phyloP scores from a whole-genome alignment of 2,888 invertebrate species.

The Parascotia fuliginaria region DNA sequence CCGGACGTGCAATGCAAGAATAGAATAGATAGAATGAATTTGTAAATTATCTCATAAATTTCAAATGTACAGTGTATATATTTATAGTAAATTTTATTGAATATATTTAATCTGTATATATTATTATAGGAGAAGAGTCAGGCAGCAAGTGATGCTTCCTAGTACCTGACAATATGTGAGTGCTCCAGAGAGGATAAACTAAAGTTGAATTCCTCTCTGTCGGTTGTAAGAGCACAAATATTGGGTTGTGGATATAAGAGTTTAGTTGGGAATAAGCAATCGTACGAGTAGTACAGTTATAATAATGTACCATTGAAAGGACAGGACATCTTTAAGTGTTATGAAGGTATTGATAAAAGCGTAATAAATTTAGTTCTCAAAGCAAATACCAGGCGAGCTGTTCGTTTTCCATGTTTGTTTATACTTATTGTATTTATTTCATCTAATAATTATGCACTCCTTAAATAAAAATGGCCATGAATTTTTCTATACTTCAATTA shows the following conservation, averaged over 20 bases:
- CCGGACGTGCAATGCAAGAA: slow-evolving; percentile 84
- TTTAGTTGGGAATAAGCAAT: slow-evolving; percentile 73
- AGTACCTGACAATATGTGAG: slow-evolving; percentile 78
- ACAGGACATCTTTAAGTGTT: no score
- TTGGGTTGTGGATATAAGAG: slow-evolving; percentile 53
- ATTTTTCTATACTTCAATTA: no score
- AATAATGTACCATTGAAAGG: no score
- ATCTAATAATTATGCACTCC: no score
- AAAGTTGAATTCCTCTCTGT: slow-evolving; percentile 55
- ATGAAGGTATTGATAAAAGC: no score
- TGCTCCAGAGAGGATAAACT: slow-evolving; percentile 72
- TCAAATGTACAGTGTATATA: slow-evolving; percentile 38
- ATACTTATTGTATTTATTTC: no score
- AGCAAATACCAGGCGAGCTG: no score
- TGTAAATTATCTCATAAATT: no score
- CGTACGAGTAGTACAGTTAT: slow-evolving; percentile 4
- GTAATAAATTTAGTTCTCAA: no score
- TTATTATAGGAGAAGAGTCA: slow-evolving; percentile 62
- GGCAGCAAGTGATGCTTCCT: slow-evolving; percentile 81
- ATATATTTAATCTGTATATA: slow-evolving; percentile 37
- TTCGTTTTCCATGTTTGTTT: no score
- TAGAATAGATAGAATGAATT: slow-evolving; percentile 52
- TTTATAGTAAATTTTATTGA: slow-evolving; percentile 17
- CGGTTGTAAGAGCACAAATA: slow-evolving; percentile 54
- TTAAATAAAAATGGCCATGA: no score